Base-by-base conservation (phyloP, 1,140 invertebrate genomes). In the Drosophila asahinai region DNA sequence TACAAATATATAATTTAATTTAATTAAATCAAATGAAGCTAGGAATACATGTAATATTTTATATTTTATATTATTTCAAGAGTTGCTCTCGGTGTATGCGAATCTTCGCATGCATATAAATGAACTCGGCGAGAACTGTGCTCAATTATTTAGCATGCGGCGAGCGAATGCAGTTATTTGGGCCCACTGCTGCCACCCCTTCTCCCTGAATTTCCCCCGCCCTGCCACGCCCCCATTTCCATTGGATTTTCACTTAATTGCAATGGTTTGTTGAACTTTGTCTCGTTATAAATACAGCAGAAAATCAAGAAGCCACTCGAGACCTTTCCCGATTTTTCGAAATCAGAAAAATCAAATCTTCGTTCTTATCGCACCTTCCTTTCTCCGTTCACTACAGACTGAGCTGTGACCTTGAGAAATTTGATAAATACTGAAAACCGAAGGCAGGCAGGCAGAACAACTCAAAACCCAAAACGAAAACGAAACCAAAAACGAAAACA, bases 231-330 rank as follows among this genome's bases (percentile, higher is more conserved):
- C 65, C 65, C n/a, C 27, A 49, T 40, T 27, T 48, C 27, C 12
- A 52, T 36, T 49, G 6, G 54, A 11, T 43, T 36, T 49, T 22
- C 22, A 8, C 36, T 15, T 38, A 25, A 27, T 40, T 38, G n/a
- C 52, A 48, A 38, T 19, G 58, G 81, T 77, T 83, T 84, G 65
- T 77, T 83, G 81, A 81, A 80, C 77, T 66, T 80, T 67, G 67
- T 43, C 59, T 57, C 38, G 25, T 15, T 57, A 14, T 55, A 27
- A 55, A 57, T 57, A 19, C 55, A 63, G 5, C 52, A 27, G 45
- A 42, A n/a, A 42, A 54, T 47, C 8, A 47, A 42, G 22, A 55
- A 30, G 15, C 36, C 9, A 19, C 22, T n/a, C 7, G 15, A 40
- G 58, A 38, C 38, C 15, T 12, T 68, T 71, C 48, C 38, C 38